Evolutionary conservation across 2,113 vertebrate genomes (phyloP), one percentile per base, ranked within the genome.

Genomic region (Forbesichthys agassizii): DNA sequence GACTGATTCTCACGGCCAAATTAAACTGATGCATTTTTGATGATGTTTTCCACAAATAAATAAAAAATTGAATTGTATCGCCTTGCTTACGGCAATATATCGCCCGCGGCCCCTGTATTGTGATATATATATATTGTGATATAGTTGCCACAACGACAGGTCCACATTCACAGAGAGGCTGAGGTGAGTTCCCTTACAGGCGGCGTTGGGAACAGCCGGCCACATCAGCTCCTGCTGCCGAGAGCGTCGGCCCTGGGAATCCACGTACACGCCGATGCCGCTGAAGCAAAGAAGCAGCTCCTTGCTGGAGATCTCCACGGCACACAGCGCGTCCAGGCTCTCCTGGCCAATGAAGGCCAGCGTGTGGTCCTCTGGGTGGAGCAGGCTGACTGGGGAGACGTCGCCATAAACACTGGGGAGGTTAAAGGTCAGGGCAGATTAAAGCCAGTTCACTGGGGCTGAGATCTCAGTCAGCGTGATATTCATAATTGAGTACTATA

Each of bases 271-370:
- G 3, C 96, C 98, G 11, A 99, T 94, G 92, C 93, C 88, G 87
- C 92, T 96, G 94, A 99, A 99, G 94, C 97, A 99, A 90, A 99
- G 95, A 93, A 99, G 93, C 81, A 96, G 94, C 83, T 99, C 97
- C 84, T 98, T 98, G 90, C 88, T 94, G 84, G 96, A 98, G 80
- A 99, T 97, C 87, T 98, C 98, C 78, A 99, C 96, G 0, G 96
- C 96, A 0, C 97, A 98, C 71, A 98, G 91, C n/a, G 98, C 95
- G 9, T 98, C 96, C 81, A 94, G 93, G 78, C 86, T 88, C 76
- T 98, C 95, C 83, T 98, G 96, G 6, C 91, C 82, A 88, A 99
- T 93, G 88, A 99, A 99, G 1, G 95, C 94, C 52, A 99, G 91
- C 0, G 97, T 99, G 88, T 95, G 96, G 91, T 99, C 98, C 69